These are phyloP conservation scores for Ladona fulva DNA, from an alignment of 1,140 invertebrate species.

Conservation along the genomic window DNA sequence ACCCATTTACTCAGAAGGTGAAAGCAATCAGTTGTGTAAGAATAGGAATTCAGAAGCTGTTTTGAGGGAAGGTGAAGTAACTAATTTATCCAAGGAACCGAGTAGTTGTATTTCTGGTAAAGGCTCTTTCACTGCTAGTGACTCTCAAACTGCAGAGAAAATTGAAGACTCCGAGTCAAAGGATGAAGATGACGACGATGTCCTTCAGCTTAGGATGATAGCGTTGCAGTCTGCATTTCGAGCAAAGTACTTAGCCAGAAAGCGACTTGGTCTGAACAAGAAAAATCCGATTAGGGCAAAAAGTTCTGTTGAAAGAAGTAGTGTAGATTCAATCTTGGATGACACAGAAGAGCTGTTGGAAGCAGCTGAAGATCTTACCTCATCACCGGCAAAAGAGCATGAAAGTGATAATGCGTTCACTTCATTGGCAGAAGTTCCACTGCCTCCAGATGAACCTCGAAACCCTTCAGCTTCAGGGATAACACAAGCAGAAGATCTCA, in stretches of 20 bases:
- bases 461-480: background rate
- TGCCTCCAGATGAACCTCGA: background rate
- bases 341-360: background rate
- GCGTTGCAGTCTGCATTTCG: constrained; percentile 35
- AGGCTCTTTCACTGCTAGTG: background rate
- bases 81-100: too few species aligned
- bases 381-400: background rate
- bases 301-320: background rate
- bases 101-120: too few species aligned
- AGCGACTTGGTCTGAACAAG: constrained; percentile 24
- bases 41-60: too few species aligned
- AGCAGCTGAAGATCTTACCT: background rate
- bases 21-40: too few species aligned
- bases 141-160: background rate
- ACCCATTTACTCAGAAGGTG: too few species aligned
- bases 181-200: constrained; percentile 33
- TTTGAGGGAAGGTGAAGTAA: too few species aligned
- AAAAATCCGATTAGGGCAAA: constrained; percentile 12
- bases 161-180: background rate
- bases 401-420: background rate
- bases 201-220: constrained; percentile 32
- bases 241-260: constrained; percentile 32
- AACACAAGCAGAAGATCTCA: background rate
- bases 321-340: background rate
- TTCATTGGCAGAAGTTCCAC: background rate